Evolutionary conservation across 2,888 invertebrate species (phyloP), one percentile per base, ranked within the genome.

Genomic region (Augiades crinisus): DNA sequence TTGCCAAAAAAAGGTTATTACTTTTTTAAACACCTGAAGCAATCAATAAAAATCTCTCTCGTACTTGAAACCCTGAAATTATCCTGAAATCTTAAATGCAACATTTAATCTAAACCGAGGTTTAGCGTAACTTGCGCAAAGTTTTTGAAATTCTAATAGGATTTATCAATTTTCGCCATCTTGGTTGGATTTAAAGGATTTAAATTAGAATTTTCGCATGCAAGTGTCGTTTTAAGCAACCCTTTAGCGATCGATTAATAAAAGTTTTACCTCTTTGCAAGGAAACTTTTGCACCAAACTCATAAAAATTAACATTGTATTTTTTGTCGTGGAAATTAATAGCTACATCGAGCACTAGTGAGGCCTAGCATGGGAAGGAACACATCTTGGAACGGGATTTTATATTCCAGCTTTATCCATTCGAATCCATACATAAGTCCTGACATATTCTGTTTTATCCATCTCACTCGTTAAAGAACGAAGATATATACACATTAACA

Each of bases 111-210:
- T 33, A 34, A 40, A 41, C 41, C 34, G 41, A 33, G 41, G 22
- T 33, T 43, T 43, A 50, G 34, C 43, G 24, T 27, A 43, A 50
- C 41, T 43, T 43, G 34, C 34, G 2, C 14, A 17, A 36, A 50
- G 24, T 45, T 34, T 34, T 36, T 45, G 45, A 43, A 43, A 50
- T 50, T 41, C 34, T 50, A 43, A 41, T 45, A 22, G 34, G 34
- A 45, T 45, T 45, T 34, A 34, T 34, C 45, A 41, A 49, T 41
- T 17, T 34, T 41, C 17, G 17, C 34, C 24, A 22, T 17, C 41
- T 24, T 10, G 16, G 41, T 41, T 33, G 34, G 22, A 33, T 34
- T 49, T 16, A 49, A 24, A 41, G 40, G 24, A 27, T 41, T 49
- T 41, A 21, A 41, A 49, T 49, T 41, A 43, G 24, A 41, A 49